These are phyloP conservation scores for Hucho hucho DNA, from an alignment of 2,113 vertebrate genomes.

Conservation along the genomic window DNA sequence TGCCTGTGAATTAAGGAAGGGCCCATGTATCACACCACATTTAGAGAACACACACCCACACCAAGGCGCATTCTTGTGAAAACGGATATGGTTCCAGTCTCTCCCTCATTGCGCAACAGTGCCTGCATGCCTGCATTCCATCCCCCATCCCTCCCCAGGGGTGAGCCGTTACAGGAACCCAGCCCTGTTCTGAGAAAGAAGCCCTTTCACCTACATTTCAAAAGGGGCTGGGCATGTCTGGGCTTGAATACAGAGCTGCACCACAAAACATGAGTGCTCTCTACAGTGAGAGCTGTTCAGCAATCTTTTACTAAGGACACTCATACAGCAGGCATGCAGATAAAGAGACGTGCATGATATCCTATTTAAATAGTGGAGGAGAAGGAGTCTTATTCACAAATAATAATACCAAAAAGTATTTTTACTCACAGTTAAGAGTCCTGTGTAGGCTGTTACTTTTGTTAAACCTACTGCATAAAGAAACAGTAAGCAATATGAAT, in stretches of 20 bases:
- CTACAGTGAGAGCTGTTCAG: background rate
- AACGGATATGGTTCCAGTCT: conserved; percentile 33
- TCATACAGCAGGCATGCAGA: background rate
- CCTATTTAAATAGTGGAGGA: too few relatives aligned
- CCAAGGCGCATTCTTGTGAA: conserved; percentile 19
- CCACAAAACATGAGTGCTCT: conserved; percentile 2
- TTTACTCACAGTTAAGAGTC: too few relatives aligned
- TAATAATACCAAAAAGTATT: too few relatives aligned
- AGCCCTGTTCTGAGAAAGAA: conserved; percentile 8
- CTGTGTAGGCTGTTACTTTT: too few relatives aligned
- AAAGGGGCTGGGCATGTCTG: background rate
- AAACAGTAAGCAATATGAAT: too few relatives aligned
- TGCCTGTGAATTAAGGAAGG: background rate
- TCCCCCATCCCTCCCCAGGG: conserved; percentile 8
- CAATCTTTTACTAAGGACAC: background rate
- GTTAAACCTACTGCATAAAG: too few relatives aligned
- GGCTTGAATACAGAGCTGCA: background rate
- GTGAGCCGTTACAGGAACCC: conserved; percentile 20
- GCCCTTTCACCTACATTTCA: conserved; percentile 53
- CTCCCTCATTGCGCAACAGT: conserved; percentile 1
- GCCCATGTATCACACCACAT: conserved; percentile 15
- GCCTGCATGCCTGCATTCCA: conserved; percentile 21
- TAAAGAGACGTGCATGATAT: too few relatives aligned
- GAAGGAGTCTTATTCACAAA: too few relatives aligned
- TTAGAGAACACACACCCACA: conserved; percentile 1